Evolutionary conservation across 2,797 vertebrate species (phyloP).

Genomic region (Poecilia wingei): DNA sequence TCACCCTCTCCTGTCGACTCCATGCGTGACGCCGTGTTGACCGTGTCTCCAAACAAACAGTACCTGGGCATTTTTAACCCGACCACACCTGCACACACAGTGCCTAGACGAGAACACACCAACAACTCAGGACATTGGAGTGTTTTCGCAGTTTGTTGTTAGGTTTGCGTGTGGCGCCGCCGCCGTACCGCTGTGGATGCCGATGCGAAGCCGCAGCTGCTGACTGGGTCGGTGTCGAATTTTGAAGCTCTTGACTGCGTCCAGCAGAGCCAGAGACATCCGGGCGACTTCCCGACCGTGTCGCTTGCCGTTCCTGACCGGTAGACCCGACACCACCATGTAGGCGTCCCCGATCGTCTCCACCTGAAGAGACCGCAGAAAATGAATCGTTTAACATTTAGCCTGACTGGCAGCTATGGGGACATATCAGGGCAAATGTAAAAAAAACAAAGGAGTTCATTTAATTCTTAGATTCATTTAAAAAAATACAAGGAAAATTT

Average conservation of each 20-base stretch:
- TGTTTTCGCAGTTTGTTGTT: not conserved
- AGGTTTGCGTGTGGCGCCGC: not conserved
- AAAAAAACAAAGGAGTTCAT: no score
- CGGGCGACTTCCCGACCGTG: slow-evolving; percentile 87
- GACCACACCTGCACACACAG: slow-evolving; percentile 81
- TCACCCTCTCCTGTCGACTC: slow-evolving; percentile 80
- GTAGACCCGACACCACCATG: slow-evolving; percentile 93
- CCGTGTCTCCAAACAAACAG: slow-evolving; percentile 83
- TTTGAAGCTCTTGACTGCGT: slow-evolving; percentile 85
- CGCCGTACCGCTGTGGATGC: slow-evolving; percentile 86
- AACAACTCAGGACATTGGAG: not conserved
- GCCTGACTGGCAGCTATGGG: not conserved
- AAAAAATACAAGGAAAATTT: no score
- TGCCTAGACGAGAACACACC: slow-evolving; percentile 60
- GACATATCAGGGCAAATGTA: no score
- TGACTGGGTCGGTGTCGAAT: slow-evolving; percentile 87
- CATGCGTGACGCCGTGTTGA: slow-evolving; percentile 83
- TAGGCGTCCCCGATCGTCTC: slow-evolving; percentile 92
- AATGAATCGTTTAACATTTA: not conserved
- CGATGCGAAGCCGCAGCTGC: slow-evolving; percentile 87
- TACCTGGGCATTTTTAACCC: slow-evolving; percentile 84
- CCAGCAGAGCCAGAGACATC: slow-evolving; percentile 89
- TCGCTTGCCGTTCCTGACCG: slow-evolving; percentile 85
- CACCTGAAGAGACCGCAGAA: slow-evolving; percentile 75
- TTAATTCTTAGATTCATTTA: no score